phyloP scores from a whole-genome alignment of 2,888 invertebrate genomes.

The Heliconius erato region DNA sequence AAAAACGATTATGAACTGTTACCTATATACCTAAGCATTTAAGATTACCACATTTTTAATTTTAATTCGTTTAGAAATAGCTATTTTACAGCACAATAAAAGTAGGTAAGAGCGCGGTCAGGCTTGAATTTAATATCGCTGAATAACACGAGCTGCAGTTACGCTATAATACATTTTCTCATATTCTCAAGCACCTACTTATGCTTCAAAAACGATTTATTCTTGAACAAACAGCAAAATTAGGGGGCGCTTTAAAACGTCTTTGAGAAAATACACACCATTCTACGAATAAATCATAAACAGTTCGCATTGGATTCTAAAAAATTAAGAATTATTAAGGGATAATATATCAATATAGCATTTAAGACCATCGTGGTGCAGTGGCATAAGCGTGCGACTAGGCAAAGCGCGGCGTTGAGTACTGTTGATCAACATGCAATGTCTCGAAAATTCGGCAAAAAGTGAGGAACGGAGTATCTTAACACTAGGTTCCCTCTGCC shows the following conservation, averaged over 20 bases:
- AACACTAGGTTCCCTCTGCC: too few species aligned
- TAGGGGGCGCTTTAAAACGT: conserved; percentile 5
- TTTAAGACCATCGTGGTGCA: too few species aligned
- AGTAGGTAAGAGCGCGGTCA: conserved; percentile 35
- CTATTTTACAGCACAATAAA: conserved; percentile 33
- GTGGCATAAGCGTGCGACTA: too few species aligned
- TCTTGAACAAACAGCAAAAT: conserved; percentile 25
- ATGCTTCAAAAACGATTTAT: conserved; percentile 36
- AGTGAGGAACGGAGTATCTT: too few species aligned
- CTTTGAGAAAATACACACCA: background rate
- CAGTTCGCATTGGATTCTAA: background rate
- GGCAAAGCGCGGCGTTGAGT: too few species aligned
- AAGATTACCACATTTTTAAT: background rate
- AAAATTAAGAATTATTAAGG: too few species aligned
- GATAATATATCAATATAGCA: too few species aligned
- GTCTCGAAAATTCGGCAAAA: too few species aligned
- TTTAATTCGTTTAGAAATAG: conserved; percentile 11
- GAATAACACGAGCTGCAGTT: conserved; percentile 44
- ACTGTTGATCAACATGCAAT: too few species aligned
- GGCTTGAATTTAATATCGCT: conserved; percentile 45
- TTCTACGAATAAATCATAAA: background rate
- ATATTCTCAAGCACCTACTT: conserved; percentile 39
- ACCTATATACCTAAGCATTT: background rate
- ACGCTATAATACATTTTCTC: conserved; percentile 44
- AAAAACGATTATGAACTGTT: background rate